phyloP scores from a whole-genome alignment of 2,113 vertebrate genomes.

The Ceyx cyanopectus region DNA sequence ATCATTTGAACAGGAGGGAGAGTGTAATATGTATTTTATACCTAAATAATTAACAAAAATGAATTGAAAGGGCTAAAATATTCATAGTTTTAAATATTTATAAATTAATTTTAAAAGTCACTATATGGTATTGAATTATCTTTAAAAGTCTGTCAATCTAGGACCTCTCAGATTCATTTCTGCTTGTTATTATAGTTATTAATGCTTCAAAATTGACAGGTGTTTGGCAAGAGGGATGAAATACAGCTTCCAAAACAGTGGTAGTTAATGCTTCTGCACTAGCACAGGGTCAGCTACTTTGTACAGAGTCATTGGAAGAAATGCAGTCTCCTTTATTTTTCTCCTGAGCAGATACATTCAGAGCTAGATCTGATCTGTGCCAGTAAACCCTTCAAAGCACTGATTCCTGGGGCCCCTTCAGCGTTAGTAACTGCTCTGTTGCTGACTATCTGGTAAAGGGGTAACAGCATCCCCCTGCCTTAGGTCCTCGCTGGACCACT shows the following conservation, averaged over 20 bases:
- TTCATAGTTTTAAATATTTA: constrained; percentile 60
- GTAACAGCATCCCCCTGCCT: not conserved
- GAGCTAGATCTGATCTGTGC: not conserved
- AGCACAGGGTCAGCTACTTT: not conserved
- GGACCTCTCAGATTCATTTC: not conserved
- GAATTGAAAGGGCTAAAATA: constrained; percentile 39
- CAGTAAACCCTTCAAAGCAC: not conserved
- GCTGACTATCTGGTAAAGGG: not conserved
- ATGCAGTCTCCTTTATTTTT: not conserved
- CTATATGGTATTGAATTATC: not conserved
- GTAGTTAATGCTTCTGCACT: not conserved
- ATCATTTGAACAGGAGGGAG: not conserved
- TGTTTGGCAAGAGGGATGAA: constrained; percentile 21
- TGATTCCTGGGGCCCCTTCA: not conserved
- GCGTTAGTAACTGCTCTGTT: not conserved
- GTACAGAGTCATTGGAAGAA: not conserved
- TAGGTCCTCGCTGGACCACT: not conserved
- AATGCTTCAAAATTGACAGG: constrained; percentile 28
- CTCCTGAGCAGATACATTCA: not conserved
- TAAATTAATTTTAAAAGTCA: constrained; percentile 46
- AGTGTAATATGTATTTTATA: not conserved
- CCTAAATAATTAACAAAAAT: constrained; percentile 61
- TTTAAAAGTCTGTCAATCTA: constrained; percentile 28
- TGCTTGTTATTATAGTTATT: constrained; percentile 48
- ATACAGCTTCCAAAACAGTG: not conserved